Evolutionary conservation across 2,797 vertebrate species (phyloP).

Genomic region (Lacerta agilis): DNA sequence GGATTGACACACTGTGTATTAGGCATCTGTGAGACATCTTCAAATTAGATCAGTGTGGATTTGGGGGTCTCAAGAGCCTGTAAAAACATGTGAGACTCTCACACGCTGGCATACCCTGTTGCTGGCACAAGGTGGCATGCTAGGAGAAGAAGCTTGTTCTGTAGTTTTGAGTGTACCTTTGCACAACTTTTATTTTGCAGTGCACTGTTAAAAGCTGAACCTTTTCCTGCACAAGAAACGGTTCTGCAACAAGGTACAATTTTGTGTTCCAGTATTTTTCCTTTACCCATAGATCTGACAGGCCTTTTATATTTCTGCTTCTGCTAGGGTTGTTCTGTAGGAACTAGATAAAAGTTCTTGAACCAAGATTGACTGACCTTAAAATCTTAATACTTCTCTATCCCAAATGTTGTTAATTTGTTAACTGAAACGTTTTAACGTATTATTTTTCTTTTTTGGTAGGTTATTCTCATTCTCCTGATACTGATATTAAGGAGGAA

Average conservation of each 20-base stretch:
- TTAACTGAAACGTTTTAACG: background rate
- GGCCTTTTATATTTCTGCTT: background rate
- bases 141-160: background rate
- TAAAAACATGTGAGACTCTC: background rate
- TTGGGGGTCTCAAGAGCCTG: background rate
- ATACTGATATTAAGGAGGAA: slow-evolving; percentile 72
- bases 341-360: background rate
- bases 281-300: background rate
- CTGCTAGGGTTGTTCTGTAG: background rate
- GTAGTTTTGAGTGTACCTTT: background rate
- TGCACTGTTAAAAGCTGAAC: background rate
- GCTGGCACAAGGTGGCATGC: background rate
- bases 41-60: background rate
- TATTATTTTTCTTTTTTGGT: slow-evolving; percentile 52
- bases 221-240: background rate
- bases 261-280: slow-evolving; percentile 7
- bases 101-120: background rate
- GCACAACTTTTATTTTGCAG: background rate
- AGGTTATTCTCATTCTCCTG: slow-evolving; percentile 75
- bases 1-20: background rate
- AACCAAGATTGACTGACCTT: background rate
- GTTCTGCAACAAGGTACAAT: slow-evolving; percentile 8
- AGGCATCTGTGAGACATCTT: background rate
- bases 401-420: background rate
- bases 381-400: background rate